Evolutionary conservation across 2,113 vertebrate species (phyloP).

Genomic region (Geococcyx californianus): DNA sequence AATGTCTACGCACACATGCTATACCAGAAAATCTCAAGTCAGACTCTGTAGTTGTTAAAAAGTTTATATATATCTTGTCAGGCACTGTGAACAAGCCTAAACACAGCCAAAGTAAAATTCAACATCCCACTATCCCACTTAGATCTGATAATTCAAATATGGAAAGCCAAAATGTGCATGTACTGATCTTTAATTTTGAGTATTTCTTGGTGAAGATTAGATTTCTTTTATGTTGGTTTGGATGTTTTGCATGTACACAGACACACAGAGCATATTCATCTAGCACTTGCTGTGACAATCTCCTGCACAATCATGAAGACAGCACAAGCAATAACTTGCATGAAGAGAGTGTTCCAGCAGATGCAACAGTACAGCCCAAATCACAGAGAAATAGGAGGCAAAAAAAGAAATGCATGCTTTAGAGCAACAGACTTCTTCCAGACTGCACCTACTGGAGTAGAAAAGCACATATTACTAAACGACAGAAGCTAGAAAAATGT

Average conservation of each 20-base stretch:
- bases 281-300: background rate
- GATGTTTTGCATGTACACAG: background rate
- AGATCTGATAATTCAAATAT: background rate
- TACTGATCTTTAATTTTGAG: background rate
- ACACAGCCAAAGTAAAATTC: background rate
- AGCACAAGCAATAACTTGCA: slow-evolving; percentile 5
- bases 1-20: rapidly evolving
- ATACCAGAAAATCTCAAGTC: background rate
- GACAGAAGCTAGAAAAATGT: background rate
- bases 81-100: background rate
- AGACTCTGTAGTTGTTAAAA: background rate
- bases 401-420: background rate
- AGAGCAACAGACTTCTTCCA: background rate
- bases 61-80: background rate
- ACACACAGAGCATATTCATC: background rate
- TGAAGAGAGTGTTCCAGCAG: background rate
- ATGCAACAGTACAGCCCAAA: background rate
- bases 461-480: background rate
- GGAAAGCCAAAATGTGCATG: background rate
- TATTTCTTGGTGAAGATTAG: background rate
- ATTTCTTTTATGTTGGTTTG: background rate
- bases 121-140: background rate
- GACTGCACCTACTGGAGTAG: background rate
- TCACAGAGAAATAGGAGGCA: slow-evolving; percentile 9
- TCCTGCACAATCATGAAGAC: background rate